A percentile compares a stretch with the other conserved stretches of the same genome.
Evolutionary conservation across 2,797 vertebrate species (phyloP).

Genomic region (Hoplostethus mediterraneus): DNA sequence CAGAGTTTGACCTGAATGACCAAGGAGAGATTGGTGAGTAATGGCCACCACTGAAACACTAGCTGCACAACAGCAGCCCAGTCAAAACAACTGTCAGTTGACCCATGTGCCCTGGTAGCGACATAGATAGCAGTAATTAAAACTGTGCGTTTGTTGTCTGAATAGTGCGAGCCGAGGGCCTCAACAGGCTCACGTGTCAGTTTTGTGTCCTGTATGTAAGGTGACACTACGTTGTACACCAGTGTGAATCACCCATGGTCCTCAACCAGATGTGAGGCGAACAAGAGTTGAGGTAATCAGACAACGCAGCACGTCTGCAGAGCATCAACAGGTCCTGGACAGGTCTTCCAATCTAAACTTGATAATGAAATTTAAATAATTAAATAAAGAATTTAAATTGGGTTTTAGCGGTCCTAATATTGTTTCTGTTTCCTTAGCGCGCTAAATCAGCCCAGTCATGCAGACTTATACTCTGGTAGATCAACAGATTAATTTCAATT

Average conservation of each 20-base stretch:
- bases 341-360: too few species aligned
- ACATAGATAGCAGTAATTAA: constrained; percentile 70
- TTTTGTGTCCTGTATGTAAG: constrained; percentile 54
- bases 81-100: constrained; percentile 55
- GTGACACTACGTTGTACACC: constrained; percentile 37
- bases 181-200: constrained; percentile 57
- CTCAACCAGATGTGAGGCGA: constrained; percentile 42
- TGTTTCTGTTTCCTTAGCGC: too few species aligned
- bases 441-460: too few species aligned
- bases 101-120: constrained; percentile 4
- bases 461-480: too few species aligned
- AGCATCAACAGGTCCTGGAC: too few species aligned
- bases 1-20: constrained; percentile 98
- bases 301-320: background rate
- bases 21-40: constrained; percentile 98
- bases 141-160: constrained; percentile 58
- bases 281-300: constrained; percentile 1
- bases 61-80: constrained; percentile 18
- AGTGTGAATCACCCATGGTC: constrained; percentile 8
- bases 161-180: constrained; percentile 26
- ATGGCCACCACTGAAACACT: constrained; percentile 20
- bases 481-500: too few species aligned
- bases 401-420: too few species aligned
- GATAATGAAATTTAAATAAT: too few species aligned
- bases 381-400: too few species aligned